Conservation (phyloP, 2,888 invertebrate species). For the Chelonus formosanus region DNA sequence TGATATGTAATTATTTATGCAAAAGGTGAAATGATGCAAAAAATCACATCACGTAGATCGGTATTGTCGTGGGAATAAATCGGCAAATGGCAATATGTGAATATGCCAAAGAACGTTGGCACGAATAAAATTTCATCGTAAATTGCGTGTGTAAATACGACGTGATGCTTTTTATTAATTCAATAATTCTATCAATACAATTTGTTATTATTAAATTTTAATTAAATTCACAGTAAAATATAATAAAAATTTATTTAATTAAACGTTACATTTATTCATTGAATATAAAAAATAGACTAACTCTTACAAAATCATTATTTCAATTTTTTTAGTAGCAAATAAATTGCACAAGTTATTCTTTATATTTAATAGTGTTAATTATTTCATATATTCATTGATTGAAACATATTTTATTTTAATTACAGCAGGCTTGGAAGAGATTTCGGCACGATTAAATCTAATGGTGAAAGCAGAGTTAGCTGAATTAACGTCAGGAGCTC, state of each 20-base stretch:
- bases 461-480: slow-evolving; percentile 70
- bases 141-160: slow-evolving; percentile 14
- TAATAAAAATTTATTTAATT: background rate
- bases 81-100: slow-evolving; percentile 11
- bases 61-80: background rate
- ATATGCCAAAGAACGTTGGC: background rate
- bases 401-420: slow-evolving; percentile 52
- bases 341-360: too few species aligned
- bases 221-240: background rate
- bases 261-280: slow-evolving; percentile 1
- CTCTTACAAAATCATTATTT: too few species aligned
- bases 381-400: too few species aligned
- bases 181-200: background rate
- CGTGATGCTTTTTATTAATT: slow-evolving; percentile 5
- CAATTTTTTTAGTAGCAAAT: too few species aligned
- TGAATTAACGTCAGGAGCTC: slow-evolving; percentile 63
- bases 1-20: too few species aligned
- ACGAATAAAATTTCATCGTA: slow-evolving; percentile 13
- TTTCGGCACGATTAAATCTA: slow-evolving; percentile 75
- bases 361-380: too few species aligned
- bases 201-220: background rate
- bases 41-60: slow-evolving; percentile 18
- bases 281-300: too few species aligned
- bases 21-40: background rate
- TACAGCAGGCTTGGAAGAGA: slow-evolving; percentile 74